Evolutionary conservation across 2,113 vertebrate genomes (phyloP).

Genomic region (Neomonachus schauinslandi): DNA sequence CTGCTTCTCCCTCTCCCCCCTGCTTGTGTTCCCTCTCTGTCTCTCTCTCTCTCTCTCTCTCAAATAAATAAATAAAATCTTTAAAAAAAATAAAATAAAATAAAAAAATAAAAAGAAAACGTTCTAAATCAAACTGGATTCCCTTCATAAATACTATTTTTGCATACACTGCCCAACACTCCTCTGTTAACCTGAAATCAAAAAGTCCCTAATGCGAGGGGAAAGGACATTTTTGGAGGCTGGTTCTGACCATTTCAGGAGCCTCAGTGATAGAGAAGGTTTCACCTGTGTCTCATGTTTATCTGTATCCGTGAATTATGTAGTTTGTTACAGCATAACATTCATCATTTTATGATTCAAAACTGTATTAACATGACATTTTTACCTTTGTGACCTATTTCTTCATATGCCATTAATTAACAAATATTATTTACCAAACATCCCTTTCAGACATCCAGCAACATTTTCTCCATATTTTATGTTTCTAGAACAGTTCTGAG

Average conservation of each 20-base stretch:
- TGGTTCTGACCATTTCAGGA: background rate
- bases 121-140: background rate
- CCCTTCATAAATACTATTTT: background rate
- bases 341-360: slow-evolving; percentile 29
- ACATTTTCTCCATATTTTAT: background rate
- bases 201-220: background rate
- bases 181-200: background rate
- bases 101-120: background rate
- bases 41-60: too few species aligned
- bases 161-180: background rate
- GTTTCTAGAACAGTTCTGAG: background rate
- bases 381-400: slow-evolving; percentile 13
- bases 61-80: too few species aligned
- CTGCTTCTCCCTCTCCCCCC: too few species aligned
- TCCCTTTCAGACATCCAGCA: background rate
- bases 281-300: background rate
- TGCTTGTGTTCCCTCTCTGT: too few species aligned
- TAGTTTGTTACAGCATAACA: background rate
- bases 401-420: background rate
- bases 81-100: too few species aligned
- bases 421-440: background rate
- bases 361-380: background rate
- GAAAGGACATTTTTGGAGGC: background rate
- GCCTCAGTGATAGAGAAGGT: background rate
- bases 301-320: slow-evolving; percentile 8